Base-by-base conservation (phyloP, 2,888 invertebrate genomes). In the Drosophila silvestris region DNA sequence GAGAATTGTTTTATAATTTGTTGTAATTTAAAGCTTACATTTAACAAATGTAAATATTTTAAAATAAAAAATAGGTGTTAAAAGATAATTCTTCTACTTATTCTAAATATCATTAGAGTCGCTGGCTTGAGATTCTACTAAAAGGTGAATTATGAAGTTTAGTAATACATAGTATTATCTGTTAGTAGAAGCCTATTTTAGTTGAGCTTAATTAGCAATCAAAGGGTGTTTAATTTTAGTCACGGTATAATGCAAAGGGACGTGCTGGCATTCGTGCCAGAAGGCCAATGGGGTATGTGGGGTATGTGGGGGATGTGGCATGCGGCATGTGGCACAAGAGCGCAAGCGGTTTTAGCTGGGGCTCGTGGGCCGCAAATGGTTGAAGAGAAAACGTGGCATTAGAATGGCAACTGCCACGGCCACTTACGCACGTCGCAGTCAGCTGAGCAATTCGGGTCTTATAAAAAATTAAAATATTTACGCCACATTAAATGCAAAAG, bases 391-490 rank as follows among this genome's bases (percentile, higher is more conserved):
- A 90, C 85, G 85, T 91, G 91, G 90, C 85, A 91, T 88, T 85
- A 86, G 91, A 91, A 86, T 88, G 91, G 85, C 90, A 90, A 77
- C 86, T 75, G 86, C 79, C 77, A 87, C 84, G 90, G 91, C 91
- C 91, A 87, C 87, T 87, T 87, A 91, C 89, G 83, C 87, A 87
- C 87, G 89, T 87, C 89, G 89, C 90, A 88, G 85, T 88, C 81
- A 91, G 90, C 88, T 82, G 90, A 87, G 82, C 91, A 87, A 70
- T 77, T 68, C 52, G 62, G 35, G 72, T 73, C 83, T 85, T 85
- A 89, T 91, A 75, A 91, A 91, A 90, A 91, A 89, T 91, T 87
- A 89, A 87, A 91, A 89, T 89, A 78, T 86, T 90, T 88, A 90
- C 91, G 91, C 87, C 89, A 89, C 91, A 87, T 91, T 87, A 90